These are phyloP conservation scores for Pocota personata DNA, from an alignment of 2,888 invertebrate species.

Conservation along the genomic window DNA sequence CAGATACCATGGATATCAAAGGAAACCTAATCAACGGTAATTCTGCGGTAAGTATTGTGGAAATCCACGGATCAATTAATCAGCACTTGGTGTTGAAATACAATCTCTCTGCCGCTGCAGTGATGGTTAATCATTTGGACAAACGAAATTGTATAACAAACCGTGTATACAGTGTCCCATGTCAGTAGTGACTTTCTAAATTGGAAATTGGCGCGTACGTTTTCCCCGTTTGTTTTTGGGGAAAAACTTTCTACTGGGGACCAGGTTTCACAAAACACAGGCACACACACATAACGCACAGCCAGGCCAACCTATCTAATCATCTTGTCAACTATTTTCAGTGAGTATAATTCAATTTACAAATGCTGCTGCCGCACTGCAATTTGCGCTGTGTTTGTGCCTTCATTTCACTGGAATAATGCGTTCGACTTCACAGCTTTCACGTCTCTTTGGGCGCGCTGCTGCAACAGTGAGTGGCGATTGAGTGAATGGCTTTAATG, in stretches of 20 bases:
- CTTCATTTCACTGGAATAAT: constrained; percentile 58
- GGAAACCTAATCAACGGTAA: constrained; percentile 69
- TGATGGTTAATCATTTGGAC: constrained; percentile 48
- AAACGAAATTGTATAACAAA: constrained; percentile 60
- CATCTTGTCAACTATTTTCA: constrained; percentile 69
- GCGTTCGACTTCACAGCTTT: constrained; percentile 59
- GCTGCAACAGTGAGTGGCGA: constrained; percentile 26
- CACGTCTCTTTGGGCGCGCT: constrained; percentile 10
- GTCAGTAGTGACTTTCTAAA: constrained; percentile 67
- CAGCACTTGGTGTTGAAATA: constrained; percentile 53
- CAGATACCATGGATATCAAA: constrained; percentile 13
- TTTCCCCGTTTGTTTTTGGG: constrained; percentile 37
- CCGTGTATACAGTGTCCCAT: background rate
- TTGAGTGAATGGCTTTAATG: constrained; percentile 46
- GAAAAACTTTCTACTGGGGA: constrained; percentile 60
- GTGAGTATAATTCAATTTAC: constrained; percentile 68
- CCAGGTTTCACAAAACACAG: constrained; percentile 29
- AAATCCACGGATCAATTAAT: constrained; percentile 69
- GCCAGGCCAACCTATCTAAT: constrained; percentile 52
- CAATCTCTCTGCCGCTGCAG: constrained; percentile 11
- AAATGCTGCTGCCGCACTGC: constrained; percentile 34
- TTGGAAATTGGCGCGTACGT: constrained; percentile 51
- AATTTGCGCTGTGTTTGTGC: constrained; percentile 24
- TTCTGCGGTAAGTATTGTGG: constrained; percentile 54
- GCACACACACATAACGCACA: background rate